These are phyloP conservation scores for Tholera decimalis DNA, from an alignment of 2,888 invertebrate genomes.

Conservation along the genomic window DNA sequence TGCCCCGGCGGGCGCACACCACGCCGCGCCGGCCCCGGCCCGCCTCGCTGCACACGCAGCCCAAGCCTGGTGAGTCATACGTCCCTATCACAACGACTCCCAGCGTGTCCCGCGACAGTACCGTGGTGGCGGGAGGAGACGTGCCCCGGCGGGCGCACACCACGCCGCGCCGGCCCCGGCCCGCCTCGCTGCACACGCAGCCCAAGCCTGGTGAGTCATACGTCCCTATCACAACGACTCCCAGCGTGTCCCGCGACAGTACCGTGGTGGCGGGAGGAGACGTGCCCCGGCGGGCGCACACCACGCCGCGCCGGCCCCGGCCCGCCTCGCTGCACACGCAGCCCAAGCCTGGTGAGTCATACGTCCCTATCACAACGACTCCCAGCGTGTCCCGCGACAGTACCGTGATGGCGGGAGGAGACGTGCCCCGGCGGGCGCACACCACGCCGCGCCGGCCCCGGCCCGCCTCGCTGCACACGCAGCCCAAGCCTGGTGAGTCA, in stretches of 20 bases:
- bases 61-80: constrained; percentile 22
- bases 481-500: constrained; percentile 12
- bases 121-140: constrained; percentile 14
- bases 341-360: constrained; percentile 8
- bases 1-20: constrained; percentile 70
- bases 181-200: constrained; percentile 14
- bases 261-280: constrained; percentile 71
- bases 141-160: constrained; percentile 9
- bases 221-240: constrained; percentile 67
- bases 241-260: constrained; percentile 83
- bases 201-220: constrained; percentile 55
- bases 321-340: constrained; percentile 20
- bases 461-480: constrained; percentile 66
- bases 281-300: constrained; percentile 3
- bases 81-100: constrained; percentile 68
- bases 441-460: constrained; percentile 58
- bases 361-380: constrained; percentile 65
- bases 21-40: constrained; percentile 66
- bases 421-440: constrained; percentile 9
- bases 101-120: constrained; percentile 44
- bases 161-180: constrained; percentile 7
- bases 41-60: constrained; percentile 65
- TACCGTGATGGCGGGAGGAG: constrained; percentile 8
- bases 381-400: constrained; percentile 64
- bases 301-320: constrained; percentile 17